Conservation (phyloP, 2,113 vertebrate genomes). For the Hydropotes inermis region DNA sequence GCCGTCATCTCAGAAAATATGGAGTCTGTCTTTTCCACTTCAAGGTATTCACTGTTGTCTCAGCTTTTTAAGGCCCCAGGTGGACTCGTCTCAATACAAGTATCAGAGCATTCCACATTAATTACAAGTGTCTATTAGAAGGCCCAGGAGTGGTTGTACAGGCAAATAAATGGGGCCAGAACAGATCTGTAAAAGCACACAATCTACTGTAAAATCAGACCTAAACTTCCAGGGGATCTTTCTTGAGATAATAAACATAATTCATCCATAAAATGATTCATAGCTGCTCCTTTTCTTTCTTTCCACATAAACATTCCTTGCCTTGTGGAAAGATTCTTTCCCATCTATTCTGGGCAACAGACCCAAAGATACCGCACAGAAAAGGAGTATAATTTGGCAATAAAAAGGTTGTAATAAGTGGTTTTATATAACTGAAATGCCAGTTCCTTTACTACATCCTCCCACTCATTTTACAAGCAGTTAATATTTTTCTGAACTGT, state of each 20-base stretch:
- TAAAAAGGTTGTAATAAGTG: constrained; percentile 80
- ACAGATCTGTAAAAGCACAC: constrained; percentile 24
- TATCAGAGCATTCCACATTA: background rate
- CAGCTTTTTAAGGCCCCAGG: background rate
- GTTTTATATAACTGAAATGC: constrained; percentile 79
- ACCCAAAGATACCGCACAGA: constrained; percentile 73
- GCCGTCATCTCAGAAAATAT: background rate
- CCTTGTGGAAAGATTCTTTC: constrained; percentile 51
- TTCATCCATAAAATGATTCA: constrained; percentile 70
- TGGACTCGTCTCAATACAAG: background rate
- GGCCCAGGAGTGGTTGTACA: background rate
- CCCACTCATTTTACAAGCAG: constrained; percentile 81
- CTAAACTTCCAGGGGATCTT: constrained; percentile 47
- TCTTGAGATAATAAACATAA: constrained; percentile 33
- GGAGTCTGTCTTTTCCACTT: background rate
- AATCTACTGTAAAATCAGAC: constrained; percentile 51
- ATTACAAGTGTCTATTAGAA: constrained; percentile 13
- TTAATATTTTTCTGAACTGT: constrained; percentile 83
- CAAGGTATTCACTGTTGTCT: background rate
- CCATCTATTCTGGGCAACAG: constrained; percentile 61
- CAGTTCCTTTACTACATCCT: constrained; percentile 76
- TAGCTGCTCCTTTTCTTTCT: constrained; percentile 52
- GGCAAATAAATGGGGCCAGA: constrained; percentile 17
- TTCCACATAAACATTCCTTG: constrained; percentile 66
- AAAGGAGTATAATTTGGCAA: constrained; percentile 77